Evolutionary conservation across 2,888 invertebrate species (phyloP).

Genomic region (Parnassius smintheus): DNA sequence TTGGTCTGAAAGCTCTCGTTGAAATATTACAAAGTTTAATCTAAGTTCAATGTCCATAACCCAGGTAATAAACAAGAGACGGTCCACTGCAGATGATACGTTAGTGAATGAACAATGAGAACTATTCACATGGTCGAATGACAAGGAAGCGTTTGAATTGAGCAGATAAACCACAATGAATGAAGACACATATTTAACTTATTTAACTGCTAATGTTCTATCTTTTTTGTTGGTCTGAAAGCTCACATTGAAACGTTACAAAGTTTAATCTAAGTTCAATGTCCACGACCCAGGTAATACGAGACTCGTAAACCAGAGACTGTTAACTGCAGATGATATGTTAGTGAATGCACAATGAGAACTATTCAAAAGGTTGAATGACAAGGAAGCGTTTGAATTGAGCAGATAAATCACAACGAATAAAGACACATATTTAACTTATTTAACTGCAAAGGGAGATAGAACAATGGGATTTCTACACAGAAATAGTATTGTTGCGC

Average conservation of each 20-base stretch:
- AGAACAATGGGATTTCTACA: too few species aligned
- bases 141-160: not conserved
- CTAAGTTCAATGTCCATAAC: too few species aligned
- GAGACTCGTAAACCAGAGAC: not conserved
- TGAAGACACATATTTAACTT: too few species aligned
- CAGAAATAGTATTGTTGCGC: too few species aligned
- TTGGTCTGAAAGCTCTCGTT: not conserved
- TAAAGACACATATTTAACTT: too few species aligned
- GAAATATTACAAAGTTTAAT: not conserved
- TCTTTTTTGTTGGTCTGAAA: not conserved
- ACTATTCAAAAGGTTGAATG: not conserved
- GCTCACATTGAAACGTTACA: not conserved
- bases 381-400: not conserved
- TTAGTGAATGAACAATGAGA: not conserved
- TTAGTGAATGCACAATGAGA: not conserved
- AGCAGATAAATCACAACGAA: too few species aligned
- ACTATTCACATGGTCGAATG: not conserved
- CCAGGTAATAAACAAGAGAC: not conserved
- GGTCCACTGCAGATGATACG: not conserved
- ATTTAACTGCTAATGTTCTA: too few species aligned
- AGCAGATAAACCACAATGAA: too few species aligned
- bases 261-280: not conserved
- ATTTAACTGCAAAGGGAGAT: too few species aligned
- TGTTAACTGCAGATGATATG: not conserved
- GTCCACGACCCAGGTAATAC: not conserved